Evolutionary conservation across 2,797 vertebrate species (phyloP), one percentile per base, ranked within the genome.

Genomic region (Anguilla pacifica): DNA sequence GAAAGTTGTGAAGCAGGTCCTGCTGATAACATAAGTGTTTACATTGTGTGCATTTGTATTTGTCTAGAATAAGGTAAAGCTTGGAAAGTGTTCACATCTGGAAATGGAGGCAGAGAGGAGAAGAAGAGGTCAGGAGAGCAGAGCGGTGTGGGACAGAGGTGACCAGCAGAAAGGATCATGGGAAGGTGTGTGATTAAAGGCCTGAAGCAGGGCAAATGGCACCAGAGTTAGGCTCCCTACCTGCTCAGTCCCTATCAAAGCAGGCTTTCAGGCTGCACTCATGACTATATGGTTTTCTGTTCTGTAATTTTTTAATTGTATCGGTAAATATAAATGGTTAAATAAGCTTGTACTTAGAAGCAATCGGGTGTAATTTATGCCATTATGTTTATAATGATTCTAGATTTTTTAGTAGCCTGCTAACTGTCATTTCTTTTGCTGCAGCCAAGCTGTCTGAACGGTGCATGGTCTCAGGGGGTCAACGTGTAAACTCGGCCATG

Each of bases 31-130:
- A 64, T 22, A 19, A 9, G 67, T 72, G 59, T 64, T 64, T 72
- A 35, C 39, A 39, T 77, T n/a, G 2, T 67, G 39, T 17, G 46
- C 6, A n/a, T 77, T 53, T 61, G 22, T 84, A 53, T 86, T 92
- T 86, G 53, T 13, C 70, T 77, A 10, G 88, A 94, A 95, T 0
- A 96, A 96, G 88, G 90, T 96, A 90, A 96, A 95, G 91, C 59
- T 93, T n/a, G 96, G 96, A 49, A 96, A 96, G 89, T 97, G 96
- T 3, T 90, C 96, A 83, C 95, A 95, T 0, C 88, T 97, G 86
- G 94, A 95, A 0, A 94, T 96, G 87, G 96, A 97, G 92, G 92
- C 91, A 57, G 91, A 92, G 6, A 89, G 55, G 82, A 90, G 74
- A 89, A 83, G 61, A 87, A 74, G 87, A 87, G 79, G 17, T 4